These are phyloP conservation scores for Dynastes tityus DNA, from an alignment of 2,888 invertebrate genomes.

Conservation along the genomic window DNA sequence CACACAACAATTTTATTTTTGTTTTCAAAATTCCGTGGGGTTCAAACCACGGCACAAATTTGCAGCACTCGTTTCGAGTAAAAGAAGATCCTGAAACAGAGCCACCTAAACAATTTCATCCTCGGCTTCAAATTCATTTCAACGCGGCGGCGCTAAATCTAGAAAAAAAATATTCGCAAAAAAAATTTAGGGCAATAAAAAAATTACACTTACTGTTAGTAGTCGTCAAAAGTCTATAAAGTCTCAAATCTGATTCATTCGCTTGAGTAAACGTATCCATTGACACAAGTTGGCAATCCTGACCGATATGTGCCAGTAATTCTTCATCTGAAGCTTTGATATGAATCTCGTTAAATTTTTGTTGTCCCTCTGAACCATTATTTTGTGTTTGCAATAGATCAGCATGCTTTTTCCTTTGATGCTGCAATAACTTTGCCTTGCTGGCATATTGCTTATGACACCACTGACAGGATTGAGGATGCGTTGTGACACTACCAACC, in stretches of 20 bases:
- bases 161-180: slow-evolving; percentile 45
- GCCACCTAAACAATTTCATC: slow-evolving; percentile 58
- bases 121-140: slow-evolving; percentile 54
- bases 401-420: slow-evolving; percentile 78
- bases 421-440: slow-evolving; percentile 81
- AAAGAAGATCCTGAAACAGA: slow-evolving; percentile 57
- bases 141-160: slow-evolving; percentile 67
- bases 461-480: slow-evolving; percentile 82
- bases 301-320: slow-evolving; percentile 53
- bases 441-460: slow-evolving; percentile 93
- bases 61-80: slow-evolving; percentile 60
- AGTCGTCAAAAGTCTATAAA: slow-evolving; percentile 66
- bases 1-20: slow-evolving; percentile 43
- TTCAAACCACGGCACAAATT: slow-evolving; percentile 64
- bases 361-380: slow-evolving; percentile 1
- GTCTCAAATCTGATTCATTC: slow-evolving; percentile 62
- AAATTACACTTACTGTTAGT: slow-evolving; percentile 63
- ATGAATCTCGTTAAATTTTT: slow-evolving; percentile 30
- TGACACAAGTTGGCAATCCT: slow-evolving; percentile 59
- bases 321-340: slow-evolving; percentile 54
- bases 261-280: slow-evolving; percentile 50
- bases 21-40: slow-evolving; percentile 58
- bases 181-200: neutral
- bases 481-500: slow-evolving; percentile 81
- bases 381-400: slow-evolving; percentile 64